phyloP scores from a whole-genome alignment of 2,797 vertebrate species.

The Morus bassanus region DNA sequence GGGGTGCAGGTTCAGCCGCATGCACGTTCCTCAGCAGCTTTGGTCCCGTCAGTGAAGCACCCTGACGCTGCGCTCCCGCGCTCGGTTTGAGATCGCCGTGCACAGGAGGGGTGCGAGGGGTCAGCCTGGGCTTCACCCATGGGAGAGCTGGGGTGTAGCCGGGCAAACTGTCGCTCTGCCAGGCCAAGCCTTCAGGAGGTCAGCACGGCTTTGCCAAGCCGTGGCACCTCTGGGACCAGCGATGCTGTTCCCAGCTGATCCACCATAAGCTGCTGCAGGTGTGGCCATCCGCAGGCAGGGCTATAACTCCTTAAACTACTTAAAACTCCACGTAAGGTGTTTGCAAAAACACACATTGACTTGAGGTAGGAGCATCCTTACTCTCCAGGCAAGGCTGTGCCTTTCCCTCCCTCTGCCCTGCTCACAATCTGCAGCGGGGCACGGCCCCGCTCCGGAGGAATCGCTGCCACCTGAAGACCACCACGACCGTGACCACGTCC shows the following conservation, averaged over 20 bases:
- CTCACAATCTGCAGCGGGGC: accelerated
- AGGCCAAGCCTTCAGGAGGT: not conserved
- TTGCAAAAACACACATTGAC: not conserved
- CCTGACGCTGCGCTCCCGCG: accelerated
- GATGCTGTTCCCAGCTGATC: not conserved
- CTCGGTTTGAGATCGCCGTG: accelerated
- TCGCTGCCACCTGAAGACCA: not conserved
- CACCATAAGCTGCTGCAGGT: accelerated
- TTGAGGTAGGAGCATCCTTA: not conserved
- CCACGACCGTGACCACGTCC: accelerated
- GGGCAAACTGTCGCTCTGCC: accelerated
- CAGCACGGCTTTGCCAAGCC: accelerated
- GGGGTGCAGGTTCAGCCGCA: not conserved
- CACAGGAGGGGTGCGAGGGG: not conserved
- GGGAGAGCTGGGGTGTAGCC: not conserved
- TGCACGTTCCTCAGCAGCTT: accelerated
- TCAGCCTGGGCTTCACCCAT: not conserved
- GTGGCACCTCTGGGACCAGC: accelerated
- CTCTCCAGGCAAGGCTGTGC: not conserved
- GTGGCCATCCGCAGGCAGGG: not conserved
- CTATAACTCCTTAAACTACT: not conserved
- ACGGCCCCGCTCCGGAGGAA: not conserved
- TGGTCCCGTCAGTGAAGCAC: not conserved
- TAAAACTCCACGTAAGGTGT: accelerated
- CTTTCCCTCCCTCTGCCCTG: not conserved